These are phyloP conservation scores for Molothrus ater DNA, from an alignment of 2,797 vertebrate species.

Conservation along the genomic window DNA sequence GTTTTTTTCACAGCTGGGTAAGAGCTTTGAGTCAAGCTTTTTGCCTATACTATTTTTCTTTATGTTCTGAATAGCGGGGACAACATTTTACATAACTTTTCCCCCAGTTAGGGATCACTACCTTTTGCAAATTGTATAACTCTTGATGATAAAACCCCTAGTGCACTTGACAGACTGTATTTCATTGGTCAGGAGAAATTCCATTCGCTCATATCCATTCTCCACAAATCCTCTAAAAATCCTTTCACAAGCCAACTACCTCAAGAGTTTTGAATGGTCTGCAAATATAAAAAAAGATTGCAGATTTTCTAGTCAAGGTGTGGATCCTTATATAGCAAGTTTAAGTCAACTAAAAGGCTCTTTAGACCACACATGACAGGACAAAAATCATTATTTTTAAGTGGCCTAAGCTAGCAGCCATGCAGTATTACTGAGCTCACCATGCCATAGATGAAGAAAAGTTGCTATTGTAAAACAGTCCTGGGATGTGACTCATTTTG, in stretches of 20 bases:
- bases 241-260: background rate
- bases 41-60: background rate
- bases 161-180: background rate
- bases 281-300: background rate
- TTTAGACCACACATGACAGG: background rate
- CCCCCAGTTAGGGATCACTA: background rate
- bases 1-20: background rate
- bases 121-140: background rate
- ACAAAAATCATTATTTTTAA: background rate
- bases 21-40: background rate
- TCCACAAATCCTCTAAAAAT: background rate
- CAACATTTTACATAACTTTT: background rate
- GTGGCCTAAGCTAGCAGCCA: background rate
- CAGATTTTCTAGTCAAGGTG: background rate
- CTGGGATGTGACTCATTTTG: background rate
- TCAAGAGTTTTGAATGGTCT: background rate
- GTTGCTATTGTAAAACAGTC: background rate
- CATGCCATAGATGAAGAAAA: background rate
- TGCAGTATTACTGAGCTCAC: background rate
- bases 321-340: background rate
- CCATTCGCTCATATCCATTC: background rate
- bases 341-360: background rate
- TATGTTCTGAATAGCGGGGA: background rate
- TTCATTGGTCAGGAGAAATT: background rate
- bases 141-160: background rate